Evolutionary conservation across 1,140 invertebrate genomes (phyloP), one percentile per base, ranked within the genome.

Genomic region (Drosophila virilis): DNA sequence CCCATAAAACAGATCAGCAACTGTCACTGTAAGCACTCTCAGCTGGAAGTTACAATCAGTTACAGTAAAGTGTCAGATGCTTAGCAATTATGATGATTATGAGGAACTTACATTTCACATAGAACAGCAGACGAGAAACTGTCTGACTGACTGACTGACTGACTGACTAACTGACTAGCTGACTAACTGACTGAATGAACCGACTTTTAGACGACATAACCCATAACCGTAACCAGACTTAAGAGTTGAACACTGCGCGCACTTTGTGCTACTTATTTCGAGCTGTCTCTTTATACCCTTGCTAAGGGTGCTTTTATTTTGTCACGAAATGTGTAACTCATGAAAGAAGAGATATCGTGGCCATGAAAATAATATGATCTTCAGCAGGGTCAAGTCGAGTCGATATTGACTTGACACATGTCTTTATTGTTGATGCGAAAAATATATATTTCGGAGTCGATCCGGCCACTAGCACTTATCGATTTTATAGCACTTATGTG

Each of bases 1-100:
- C 38, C 46, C 65, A 61, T 69, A 55, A 74, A 61, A 69, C 71
- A 69, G 58, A 60, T 74, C 71, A 74, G 60, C 72, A 51, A 50
- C 64, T 40, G 48, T 66, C 17, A 22, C 54, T 60, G 46, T 68
- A 42, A 43, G 37, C 33, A 9, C 32, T 66, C 51, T 37, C 33
- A 37, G 51, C 48, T 59, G 43, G 59, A 66, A 76, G 66, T 76
- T 71, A 78, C 67, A 78, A 78, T 78, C 76, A 58, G 76, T 72
- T 76, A 76, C 73, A 76, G 73, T 72, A 76, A 76, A 78, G 74
- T 80, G 77, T 80, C 77, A 80, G 77, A 80, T 80, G 74, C 74
- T 74, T 74, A 77, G 70, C 77, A 80, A 80, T 80, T 80, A 80
- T 80, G 65, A 77, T 74, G 69, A 80, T 80, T 80, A 77, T 74